phyloP scores from a whole-genome alignment of 1,140 invertebrate genomes.

The Drosophila yakuba region DNA sequence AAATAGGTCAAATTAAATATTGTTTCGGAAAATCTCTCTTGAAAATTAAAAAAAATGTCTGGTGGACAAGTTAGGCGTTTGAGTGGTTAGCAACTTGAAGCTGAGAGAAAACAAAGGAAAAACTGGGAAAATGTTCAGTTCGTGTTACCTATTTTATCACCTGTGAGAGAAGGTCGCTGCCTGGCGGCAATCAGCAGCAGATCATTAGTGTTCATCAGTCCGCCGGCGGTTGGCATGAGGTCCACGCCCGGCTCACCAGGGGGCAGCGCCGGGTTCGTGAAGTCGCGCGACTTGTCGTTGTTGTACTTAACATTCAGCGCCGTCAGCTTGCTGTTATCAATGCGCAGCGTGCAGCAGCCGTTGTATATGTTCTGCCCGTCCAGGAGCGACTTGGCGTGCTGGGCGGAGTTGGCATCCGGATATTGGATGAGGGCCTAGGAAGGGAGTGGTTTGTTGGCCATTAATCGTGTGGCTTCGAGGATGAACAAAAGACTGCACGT shows the following conservation, averaged over 20 bases:
- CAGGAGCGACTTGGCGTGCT: constrained; percentile 96
- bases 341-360: constrained; percentile 99
- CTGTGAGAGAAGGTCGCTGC: constrained; percentile 87
- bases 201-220: constrained; percentile 87
- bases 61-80: not conserved
- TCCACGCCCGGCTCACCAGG: constrained; percentile 93
- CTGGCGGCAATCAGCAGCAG: constrained; percentile 89
- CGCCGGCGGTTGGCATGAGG: constrained; percentile 87
- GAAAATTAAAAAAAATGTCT: not conserved
- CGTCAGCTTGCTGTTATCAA: constrained; percentile 99
- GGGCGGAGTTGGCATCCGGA: constrained; percentile 97
- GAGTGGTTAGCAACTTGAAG: constrained; percentile 33
- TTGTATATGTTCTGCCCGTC: constrained; percentile 99
- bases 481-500: not conserved
- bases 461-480: not conserved
- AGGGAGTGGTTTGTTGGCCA: not conserved
- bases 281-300: constrained; percentile 99
- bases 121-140: constrained; percentile 72
- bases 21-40: not conserved
- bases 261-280: constrained; percentile 98
- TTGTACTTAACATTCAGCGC: constrained; percentile 99
- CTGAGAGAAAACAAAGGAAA: constrained; percentile 55
- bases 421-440: constrained; percentile 98
- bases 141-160: constrained; percentile 85
- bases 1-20: not conserved